Base-by-base conservation (phyloP, 2,113 vertebrate species). In the Neopipo cinnamomea region DNA sequence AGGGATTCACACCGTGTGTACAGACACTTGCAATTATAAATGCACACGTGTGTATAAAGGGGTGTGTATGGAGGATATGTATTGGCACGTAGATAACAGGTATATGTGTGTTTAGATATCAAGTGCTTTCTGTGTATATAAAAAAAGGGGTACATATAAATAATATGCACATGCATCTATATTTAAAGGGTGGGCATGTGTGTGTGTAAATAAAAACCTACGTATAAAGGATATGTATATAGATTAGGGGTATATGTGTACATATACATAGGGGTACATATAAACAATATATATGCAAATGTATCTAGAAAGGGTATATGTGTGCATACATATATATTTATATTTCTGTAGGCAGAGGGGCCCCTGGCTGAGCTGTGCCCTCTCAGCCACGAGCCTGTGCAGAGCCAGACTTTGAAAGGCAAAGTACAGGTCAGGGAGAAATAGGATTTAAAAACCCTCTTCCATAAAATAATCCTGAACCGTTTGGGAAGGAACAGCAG, bases 1-100 rank as follows among this genome's bases (percentile, higher is more conserved):
- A 28, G 82, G 33, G 17, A 10, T 55, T 24, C 66, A 1, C 7
- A 0, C 19, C 3, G 0, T 10, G 0, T 10, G 44, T 12, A 4
- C 28, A 2, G 15, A 5, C 4, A 8, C 6, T 14, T 4, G 4
- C 5, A 9, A 4, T 21, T 16, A 2, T 6, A 1, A 7, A 8
- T 22, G 22, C 11, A n/a, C 25, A 9, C 5, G 3, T n/a, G 5
- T 21, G 1, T 10, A 2, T 8, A 4, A 6, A 17, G 24, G 33
- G 52, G 3, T 47, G 35, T 11, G 2, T 30, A 16, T 28, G 6
- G 50, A 33, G 28, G 20, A 11, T 42, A 21, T 62, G 23, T 13
- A 1, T 39, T 14, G 53, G 71, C 35, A 49, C 9, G 11, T 0
- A 7, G 22, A 1, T 2, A 21, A 25, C 41, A 56, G 19, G 15